Percentiles rank a stretch among this genome's conserved stretches.
phyloP scores from a whole-genome alignment of 2,113 vertebrate genomes.

The Carassius auratus region DNA sequence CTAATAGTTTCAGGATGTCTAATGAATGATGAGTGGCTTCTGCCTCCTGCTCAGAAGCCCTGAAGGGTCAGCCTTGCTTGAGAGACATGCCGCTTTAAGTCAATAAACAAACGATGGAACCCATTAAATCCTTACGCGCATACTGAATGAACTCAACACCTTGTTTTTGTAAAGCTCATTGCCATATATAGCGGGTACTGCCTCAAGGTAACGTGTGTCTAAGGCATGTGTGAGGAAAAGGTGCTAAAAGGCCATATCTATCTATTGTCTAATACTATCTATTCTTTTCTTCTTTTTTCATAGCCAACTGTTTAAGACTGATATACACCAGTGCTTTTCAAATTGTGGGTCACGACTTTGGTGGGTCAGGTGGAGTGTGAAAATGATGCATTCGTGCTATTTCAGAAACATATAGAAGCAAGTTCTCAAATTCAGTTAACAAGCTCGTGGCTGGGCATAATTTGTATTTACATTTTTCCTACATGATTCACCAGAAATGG shows the following conservation, averaged over 20 bases:
- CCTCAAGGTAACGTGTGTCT: neutral
- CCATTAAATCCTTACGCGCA: slow-evolving; percentile 39
- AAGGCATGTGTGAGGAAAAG: slow-evolving; percentile 20
- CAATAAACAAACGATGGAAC: slow-evolving; percentile 58
- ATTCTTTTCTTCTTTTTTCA: neutral
- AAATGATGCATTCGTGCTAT: too few relatives aligned
- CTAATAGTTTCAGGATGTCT: slow-evolving; percentile 62
- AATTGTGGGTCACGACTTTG: neutral
- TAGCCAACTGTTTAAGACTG: neutral
- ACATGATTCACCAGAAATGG: neutral
- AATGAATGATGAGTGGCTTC: slow-evolving; percentile 53
- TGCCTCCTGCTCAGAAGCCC: slow-evolving; percentile 39
- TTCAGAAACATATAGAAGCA: neutral
- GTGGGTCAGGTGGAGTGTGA: neutral
- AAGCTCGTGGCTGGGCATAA: neutral
- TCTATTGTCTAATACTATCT: too few relatives aligned
- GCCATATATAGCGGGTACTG: neutral
- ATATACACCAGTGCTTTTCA: neutral
- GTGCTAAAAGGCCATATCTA: neutral
- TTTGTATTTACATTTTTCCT: neutral
- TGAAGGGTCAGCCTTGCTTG: slow-evolving; percentile 28
- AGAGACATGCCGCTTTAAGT: slow-evolving; percentile 39
- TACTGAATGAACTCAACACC: neutral
- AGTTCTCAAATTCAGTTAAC: neutral
- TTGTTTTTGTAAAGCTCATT: too few relatives aligned